phyloP scores from a whole-genome alignment of 2,888 invertebrate species.

The Liopterus haemorrhoidalis region DNA sequence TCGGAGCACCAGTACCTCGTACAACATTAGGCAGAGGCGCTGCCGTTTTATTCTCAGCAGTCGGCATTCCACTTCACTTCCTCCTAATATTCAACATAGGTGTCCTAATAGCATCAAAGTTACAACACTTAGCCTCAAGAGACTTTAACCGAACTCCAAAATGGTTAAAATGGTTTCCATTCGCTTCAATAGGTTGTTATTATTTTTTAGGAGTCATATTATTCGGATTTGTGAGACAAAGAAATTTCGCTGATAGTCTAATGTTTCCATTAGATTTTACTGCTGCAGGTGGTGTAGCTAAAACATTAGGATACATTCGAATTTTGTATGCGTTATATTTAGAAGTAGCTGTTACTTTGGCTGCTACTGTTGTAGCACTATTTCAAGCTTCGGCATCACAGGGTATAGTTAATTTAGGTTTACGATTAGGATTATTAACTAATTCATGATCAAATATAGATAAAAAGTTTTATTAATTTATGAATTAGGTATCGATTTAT shows the following conservation, averaged over 20 bases:
- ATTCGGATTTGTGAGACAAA: constrained; percentile 55
- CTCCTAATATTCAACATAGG: constrained; percentile 55
- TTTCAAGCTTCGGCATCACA: constrained; percentile 55
- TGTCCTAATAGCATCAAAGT: constrained; percentile 47
- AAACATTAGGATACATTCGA: constrained; percentile 53
- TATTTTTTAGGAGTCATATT: constrained; percentile 54
- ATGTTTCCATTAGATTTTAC: constrained; percentile 68
- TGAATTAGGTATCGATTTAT: neutral
- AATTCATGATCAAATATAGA: constrained; percentile 42
- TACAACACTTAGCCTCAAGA: constrained; percentile 45
- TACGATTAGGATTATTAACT: constrained; percentile 51
- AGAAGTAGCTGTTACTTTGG: constrained; percentile 59
- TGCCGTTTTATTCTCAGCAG: constrained; percentile 57
- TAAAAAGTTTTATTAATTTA: neutral
- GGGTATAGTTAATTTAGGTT: constrained; percentile 51
- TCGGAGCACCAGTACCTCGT: constrained; percentile 66
- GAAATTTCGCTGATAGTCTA: constrained; percentile 50
- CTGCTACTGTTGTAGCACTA: constrained; percentile 55
- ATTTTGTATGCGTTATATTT: constrained; percentile 62
- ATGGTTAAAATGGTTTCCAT: constrained; percentile 46
- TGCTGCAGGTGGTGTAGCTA: constrained; percentile 61
- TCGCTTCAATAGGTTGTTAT: constrained; percentile 48
- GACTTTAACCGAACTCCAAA: constrained; percentile 26
- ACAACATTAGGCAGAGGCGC: constrained; percentile 57
- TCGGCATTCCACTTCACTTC: constrained; percentile 64